Evolutionary conservation across 2,797 vertebrate genomes (phyloP), one percentile per base, ranked within the genome.

Genomic region (Momotus momota): DNA sequence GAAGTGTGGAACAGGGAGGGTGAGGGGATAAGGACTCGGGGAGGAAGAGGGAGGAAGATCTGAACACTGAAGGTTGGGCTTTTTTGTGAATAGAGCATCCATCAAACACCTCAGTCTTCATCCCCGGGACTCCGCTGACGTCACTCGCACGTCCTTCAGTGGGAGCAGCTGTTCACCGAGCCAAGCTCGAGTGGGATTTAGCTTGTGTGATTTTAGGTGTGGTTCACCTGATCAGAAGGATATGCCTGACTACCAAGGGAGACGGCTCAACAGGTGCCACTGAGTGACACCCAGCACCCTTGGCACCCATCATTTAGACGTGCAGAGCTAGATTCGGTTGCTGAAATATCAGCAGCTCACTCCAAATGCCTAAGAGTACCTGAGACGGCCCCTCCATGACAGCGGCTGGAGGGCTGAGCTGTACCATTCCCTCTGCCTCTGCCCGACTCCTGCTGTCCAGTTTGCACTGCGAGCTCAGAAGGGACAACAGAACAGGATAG

Each of bases 61-160:
- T 73, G 38, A 23, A 80, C n/a, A 11, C 69, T 60, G n/a, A 45
- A 23, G 18, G 22, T 11, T 57, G 52, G 43, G 38, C 8, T 52
- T 31, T 73, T 58, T 29, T 20, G 45, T 66, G 52, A 51, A 20
- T 5, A 31, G 45, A 13, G 12, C 38, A n/a, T 4, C 18, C 12
- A n/a, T 18, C 40, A 69, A 19, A 51, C 14, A 38, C 18, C 12
- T 72, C 49, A 49, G 66, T 12, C 48, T 86, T 72, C 27, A 9
- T 7, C 31, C 43, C 43, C 21, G 29, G 27, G 17, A 29, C 41
- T 48, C 57, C 55, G 65, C 54, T 51, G 61, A 14, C 38, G 20
- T 45, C 2, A 3, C 25, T 62, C 2, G 0, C 13, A 9, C 1
- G 1, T 19, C 41, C 57, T 78, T 29, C 20, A 12, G 20, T 26